Evolutionary conservation across 2,888 invertebrate species (phyloP).

Genomic region (Achlya flavicornis): DNA sequence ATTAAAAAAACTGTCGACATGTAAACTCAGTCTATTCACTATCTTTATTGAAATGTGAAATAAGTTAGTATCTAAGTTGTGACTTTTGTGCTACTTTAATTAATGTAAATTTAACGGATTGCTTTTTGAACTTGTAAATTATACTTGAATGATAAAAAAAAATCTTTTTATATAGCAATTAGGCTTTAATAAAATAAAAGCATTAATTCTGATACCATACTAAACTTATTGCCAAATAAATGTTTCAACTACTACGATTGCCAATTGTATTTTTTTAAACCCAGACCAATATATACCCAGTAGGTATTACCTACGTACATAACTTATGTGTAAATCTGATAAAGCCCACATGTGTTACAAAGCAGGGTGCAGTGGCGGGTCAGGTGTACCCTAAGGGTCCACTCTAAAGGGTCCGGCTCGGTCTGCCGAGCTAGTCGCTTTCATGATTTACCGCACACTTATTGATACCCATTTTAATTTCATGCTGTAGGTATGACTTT

Average conservation of each 20-base stretch:
- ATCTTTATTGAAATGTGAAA: background rate
- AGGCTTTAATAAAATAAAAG: no score
- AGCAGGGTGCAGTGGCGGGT: slow-evolving; percentile 56
- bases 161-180: no score
- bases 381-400: slow-evolving; percentile 69
- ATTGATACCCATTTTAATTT: slow-evolving; percentile 78
- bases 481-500: slow-evolving; percentile 34
- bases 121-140: no score
- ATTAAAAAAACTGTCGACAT: background rate
- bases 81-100: no score
- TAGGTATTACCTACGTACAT: background rate
- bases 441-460: slow-evolving; percentile 74
- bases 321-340: slow-evolving; percentile 10
- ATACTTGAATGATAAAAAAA: no score
- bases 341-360: slow-evolving; percentile 14
- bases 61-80: background rate
- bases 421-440: slow-evolving; percentile 64
- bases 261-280: background rate
- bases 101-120: no score
- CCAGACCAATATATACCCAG: background rate
- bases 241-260: no score
- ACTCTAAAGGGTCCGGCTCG: slow-evolving; percentile 64
- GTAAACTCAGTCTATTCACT: background rate
- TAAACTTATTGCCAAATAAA: no score
- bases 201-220: no score